Conservation (phyloP, 2,888 invertebrate species). For the Drosophila colorata region DNA sequence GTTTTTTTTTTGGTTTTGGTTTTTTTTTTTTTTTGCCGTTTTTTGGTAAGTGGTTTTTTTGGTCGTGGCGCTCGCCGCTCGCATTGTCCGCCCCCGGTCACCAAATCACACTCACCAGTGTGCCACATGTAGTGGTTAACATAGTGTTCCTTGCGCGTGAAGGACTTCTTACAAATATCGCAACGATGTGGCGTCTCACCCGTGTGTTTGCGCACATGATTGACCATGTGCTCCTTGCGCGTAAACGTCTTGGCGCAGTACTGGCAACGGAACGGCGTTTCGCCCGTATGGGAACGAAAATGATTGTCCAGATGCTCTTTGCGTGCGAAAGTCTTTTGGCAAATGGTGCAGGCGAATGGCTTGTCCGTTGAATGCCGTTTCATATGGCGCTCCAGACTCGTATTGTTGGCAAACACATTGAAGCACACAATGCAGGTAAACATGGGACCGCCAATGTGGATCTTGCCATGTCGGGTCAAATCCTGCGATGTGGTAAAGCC, state of each 20-base stretch:
- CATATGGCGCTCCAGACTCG: constrained; percentile 90
- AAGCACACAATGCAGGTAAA: constrained; percentile 90
- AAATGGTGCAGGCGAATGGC: constrained; percentile 93
- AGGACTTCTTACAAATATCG: constrained; percentile 94
- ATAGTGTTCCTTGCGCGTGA: constrained; percentile 94
- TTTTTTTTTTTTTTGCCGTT: constrained; percentile 5
- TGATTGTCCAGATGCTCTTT: constrained; percentile 95
- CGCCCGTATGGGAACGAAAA: constrained; percentile 92
- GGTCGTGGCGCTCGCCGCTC: constrained; percentile 79
- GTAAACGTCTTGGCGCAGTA: constrained; percentile 94
- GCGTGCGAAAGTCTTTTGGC: constrained; percentile 94
- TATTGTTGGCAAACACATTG: constrained; percentile 90
- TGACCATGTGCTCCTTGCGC: constrained; percentile 93
- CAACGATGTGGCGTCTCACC: constrained; percentile 95
- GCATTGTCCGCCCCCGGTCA: constrained; percentile 80
- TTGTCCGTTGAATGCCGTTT: constrained; percentile 93
- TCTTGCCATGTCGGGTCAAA: constrained; percentile 92
- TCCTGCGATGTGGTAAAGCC: constrained; percentile 93
- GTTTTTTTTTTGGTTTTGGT: constrained; percentile 15
- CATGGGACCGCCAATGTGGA: constrained; percentile 92
- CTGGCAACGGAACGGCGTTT: constrained; percentile 93
- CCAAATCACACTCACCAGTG: constrained; percentile 86
- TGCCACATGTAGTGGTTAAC: constrained; percentile 92
- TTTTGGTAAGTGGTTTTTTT: constrained; percentile 21
- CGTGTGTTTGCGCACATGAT: constrained; percentile 93